Base-by-base conservation (phyloP, 1,140 invertebrate species). In the Teleopsis dalmanni region DNA sequence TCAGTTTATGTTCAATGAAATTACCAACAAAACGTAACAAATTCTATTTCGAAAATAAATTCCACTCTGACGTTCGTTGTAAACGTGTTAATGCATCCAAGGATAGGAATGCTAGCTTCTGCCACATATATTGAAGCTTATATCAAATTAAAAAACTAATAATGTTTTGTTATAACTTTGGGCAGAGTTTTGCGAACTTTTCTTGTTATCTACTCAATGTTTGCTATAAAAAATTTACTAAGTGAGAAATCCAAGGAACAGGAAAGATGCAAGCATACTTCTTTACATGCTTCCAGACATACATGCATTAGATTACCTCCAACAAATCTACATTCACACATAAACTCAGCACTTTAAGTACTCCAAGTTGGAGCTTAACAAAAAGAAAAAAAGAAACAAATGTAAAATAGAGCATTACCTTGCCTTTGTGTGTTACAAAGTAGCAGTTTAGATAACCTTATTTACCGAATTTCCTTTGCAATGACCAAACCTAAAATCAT, bases 361-460 rank as follows among this genome's bases (percentile, higher is more conserved):
- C n/a, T 4, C 25, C 25, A 8, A 13, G 4, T 22, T n/a, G n/a
- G 25, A 6, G 11, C 1, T n/a, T 14, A 18, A 29, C 21, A 21
- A 43, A 6, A 9, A 19, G 27, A 13, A 27, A 43, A 31, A 43
- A 27, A 29, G 41, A 43, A 43, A 23, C 27, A 27, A 42, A 7
- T 22, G 4, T 7, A 37, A 37, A 9, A 2, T 21, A 26, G 5
- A 27, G 14, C 16, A 18, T 9, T 42, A 9, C 16, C 37, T 18
- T 26, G 27, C 16, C 14, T 4, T 18, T 29, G 31, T 27, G 26
- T 43, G 26, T 43, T 43, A 19, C 41, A 31, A 31, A 43, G 26
- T 43, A 43, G 26, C 16, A 31, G 31, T 43, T 43, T 43, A 31
- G 41, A 43, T 43, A 43, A 43, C 14, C 41, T 19, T 10, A 29